Base-by-base conservation (phyloP, 2,113 vertebrate genomes). In the Esox niger region DNA sequence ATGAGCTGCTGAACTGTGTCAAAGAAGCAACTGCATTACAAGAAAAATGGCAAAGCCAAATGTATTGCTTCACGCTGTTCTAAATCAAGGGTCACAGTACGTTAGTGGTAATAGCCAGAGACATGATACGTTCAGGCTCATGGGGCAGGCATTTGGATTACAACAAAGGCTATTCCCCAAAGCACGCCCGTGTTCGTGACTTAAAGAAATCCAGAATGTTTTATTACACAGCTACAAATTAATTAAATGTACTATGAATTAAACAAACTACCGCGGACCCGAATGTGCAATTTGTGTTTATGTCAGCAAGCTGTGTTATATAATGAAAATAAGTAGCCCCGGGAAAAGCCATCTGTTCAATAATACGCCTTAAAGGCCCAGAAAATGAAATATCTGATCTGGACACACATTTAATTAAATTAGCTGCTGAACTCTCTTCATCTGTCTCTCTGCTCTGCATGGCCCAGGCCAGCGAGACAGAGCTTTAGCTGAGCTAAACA, bases 321-420 rank as follows among this genome's bases (percentile, higher is more conserved):
- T 61, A 61, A 35, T 0, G 21, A 29, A 30, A 30, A 6, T 6
- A 31, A 11, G 30, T 25, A 2, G 59, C 59, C 59, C 7, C 7
- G 2, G 59, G 59, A 25, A 35, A 61, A 61, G 31, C 32, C 59
- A 61, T 61, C 59, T 61, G 59, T 61, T 61, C 23, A 61, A 35
- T 61, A 61, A 61, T 35, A 23, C 21, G 31, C 59, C 59, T 21
- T 21, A 61, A 61, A 61, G 20, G 31, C 32, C 23, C 33, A 23
- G 20, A n/a, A 61, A n/a, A 61, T 35, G 21, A 20, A 61, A 61
- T 30, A 61, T 61, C 59, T 61, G 59, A 61, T 61, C 59, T 61
- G 59, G 59, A 33, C 59, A 61, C n/a, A 61, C 32, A 38, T 61
- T 61, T 61, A 20, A 33, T 61, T 61, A 33, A 31, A 61, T 61